These are phyloP conservation scores for Meghimatium bilineatum DNA, from an alignment of 2,888 invertebrate species.

Conservation along the genomic window DNA sequence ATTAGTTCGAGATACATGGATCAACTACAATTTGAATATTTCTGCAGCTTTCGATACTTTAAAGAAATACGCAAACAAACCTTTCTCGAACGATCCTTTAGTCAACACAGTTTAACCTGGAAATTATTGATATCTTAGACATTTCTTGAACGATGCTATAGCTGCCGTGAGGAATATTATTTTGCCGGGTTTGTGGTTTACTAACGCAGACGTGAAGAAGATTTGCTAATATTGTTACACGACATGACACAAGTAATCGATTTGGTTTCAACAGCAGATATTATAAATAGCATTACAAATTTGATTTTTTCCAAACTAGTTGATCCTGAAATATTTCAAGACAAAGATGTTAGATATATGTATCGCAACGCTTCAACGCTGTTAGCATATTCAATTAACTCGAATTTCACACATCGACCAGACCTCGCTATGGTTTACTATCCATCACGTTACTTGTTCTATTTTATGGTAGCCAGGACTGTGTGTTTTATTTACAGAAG, in stretches of 20 bases:
- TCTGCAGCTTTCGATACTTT: constrained; percentile 2
- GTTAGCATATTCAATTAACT: too few relatives aligned
- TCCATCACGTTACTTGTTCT: too few relatives aligned
- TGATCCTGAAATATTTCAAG: constrained; percentile 57
- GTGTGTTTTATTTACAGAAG: too few relatives aligned
- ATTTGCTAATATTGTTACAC: background rate
- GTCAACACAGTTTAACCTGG: background rate
- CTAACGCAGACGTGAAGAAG: background rate
- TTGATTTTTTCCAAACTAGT: constrained; percentile 61
- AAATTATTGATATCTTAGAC: background rate
- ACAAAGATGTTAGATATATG: constrained; percentile 25
- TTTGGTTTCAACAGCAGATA: constrained; percentile 66
- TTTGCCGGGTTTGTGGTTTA: background rate
- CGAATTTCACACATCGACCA: too few relatives aligned
- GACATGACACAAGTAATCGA: constrained; percentile 65
- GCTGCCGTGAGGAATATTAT: background rate
- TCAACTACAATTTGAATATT: constrained; percentile 10
- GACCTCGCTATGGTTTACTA: too few relatives aligned
- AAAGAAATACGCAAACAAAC: constrained; percentile 4
- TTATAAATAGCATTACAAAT: constrained; percentile 64
- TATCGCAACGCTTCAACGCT: too few relatives aligned
- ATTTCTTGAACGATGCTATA: constrained; percentile 5
- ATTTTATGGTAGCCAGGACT: too few relatives aligned
- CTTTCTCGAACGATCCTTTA: background rate
- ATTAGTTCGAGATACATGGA: background rate